Base-by-base conservation (phyloP, 2,797 vertebrate species). In the Balearica regulorum region DNA sequence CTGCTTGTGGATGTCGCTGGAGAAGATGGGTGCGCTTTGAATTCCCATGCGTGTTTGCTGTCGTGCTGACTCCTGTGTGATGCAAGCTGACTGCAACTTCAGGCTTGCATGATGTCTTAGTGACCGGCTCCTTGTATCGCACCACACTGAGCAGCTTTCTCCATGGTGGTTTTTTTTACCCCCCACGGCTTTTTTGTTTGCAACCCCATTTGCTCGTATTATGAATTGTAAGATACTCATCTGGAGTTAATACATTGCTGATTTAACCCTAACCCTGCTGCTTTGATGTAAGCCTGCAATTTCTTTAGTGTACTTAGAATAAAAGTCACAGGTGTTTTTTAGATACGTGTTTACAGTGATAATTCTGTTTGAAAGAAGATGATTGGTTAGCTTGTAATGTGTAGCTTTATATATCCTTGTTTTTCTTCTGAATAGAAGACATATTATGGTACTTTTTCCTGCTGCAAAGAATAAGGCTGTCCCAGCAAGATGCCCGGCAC, bases 31-130 rank as follows among this genome's bases (percentile, higher is more conserved):
- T 41, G 48, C 41, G 80, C 64, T 44, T 17, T 26, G 60, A 33
- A 54, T 64, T 77, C 78, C 68, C 8, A 3, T 41, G 26, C 24
- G 0, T 2, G n/a, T 66, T 66, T 11, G 43, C 73, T 22, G 3
- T 17, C 1, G 2, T 13, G 62, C 35, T 60, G 1, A 2, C 43
- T 43, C n/a, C 35, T 1, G 4, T 11, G 39, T 25, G 53, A 29
- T 55, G 29, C 26, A 9, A 19, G 16, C 61, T 25, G 71, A 21
- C 58, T 7, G 0, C 25, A 4, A 20, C 25, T 19, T 22, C 44
- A 20, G 39, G 71, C 55, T 58, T 6, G 5, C 1, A 1, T n/a
- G 20, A 24, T 10, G 41, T 29, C 35, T n/a, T 13, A 11, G 41
- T 10, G 62, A 44, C 25, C 0, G 2, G 54, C 83, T 77, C 24